These are phyloP conservation scores for Microhierax caerulescens DNA, from an alignment of 2,797 vertebrate species.

Conservation along the genomic window DNA sequence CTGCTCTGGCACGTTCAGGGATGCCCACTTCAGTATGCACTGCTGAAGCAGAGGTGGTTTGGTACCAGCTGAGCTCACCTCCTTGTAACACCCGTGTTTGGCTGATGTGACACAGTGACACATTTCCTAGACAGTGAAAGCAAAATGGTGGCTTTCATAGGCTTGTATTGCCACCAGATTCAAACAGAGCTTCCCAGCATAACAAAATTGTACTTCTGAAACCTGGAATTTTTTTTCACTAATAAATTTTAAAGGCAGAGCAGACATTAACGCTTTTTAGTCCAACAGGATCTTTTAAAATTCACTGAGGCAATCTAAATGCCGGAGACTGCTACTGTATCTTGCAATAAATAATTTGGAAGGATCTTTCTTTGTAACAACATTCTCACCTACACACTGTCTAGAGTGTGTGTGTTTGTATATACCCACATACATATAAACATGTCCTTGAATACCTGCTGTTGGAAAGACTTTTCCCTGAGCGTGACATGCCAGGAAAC, in stretches of 20 bases:
- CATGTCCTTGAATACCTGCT: neutral
- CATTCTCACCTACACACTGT: slow-evolving; percentile 5
- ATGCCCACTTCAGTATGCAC: fast-evolving
- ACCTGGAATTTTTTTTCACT: neutral
- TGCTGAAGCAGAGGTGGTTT: neutral
- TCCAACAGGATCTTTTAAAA: neutral
- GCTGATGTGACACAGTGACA: neutral
- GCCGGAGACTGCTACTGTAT: neutral
- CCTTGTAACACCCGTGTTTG: neutral
- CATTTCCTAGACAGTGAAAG: neutral
- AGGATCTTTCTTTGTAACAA: neutral
- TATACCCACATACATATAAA: neutral
- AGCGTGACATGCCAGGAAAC: neutral
- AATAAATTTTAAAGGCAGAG: neutral
- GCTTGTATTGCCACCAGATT: neutral
- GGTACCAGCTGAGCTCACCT: neutral
- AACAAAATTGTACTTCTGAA: neutral
- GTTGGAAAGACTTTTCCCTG: neutral
- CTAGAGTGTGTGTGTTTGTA: neutral
- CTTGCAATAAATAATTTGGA: slow-evolving; percentile 22
- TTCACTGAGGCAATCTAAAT: neutral
- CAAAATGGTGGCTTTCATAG: neutral
- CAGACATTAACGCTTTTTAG: neutral
- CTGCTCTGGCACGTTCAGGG: neutral
- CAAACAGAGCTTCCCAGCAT: neutral